Conservation (phyloP, 2,888 invertebrate genomes). For the Dryadula phaetusa region DNA sequence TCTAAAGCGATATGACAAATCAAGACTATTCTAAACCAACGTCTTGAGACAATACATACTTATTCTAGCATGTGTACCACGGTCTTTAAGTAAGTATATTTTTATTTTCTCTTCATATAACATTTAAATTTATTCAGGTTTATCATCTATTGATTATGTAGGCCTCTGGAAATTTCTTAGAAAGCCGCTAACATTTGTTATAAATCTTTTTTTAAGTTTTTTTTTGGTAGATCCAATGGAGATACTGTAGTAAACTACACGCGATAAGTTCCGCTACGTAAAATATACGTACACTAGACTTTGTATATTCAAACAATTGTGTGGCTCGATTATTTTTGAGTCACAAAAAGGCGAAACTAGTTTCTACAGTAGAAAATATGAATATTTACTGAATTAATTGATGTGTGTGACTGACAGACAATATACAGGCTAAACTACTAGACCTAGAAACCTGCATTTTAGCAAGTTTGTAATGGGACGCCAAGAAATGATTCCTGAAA, state of each 20-base stretch:
- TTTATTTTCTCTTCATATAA: slow-evolving; percentile 20
- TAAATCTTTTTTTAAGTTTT: slow-evolving; percentile 20
- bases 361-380: too few relatives aligned
- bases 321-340: background rate
- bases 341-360: background rate
- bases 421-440: too few relatives aligned
- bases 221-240: background rate
- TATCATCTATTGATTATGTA: slow-evolving; percentile 37
- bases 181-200: slow-evolving; percentile 28
- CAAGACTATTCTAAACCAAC: background rate
- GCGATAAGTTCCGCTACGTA: slow-evolving; percentile 6
- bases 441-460: too few relatives aligned
- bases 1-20: background rate
- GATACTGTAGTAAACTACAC: slow-evolving; percentile 2
- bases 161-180: slow-evolving; percentile 31
- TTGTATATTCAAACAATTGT: background rate
- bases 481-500: too few relatives aligned
- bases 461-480: too few relatives aligned
- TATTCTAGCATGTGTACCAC: background rate
- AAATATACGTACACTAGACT: background rate
- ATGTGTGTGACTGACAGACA: too few relatives aligned
- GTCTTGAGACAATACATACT: too few relatives aligned
- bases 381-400: too few relatives aligned
- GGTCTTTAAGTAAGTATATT: slow-evolving; percentile 24
- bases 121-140: slow-evolving; percentile 37